Evolutionary conservation across 2,113 vertebrate genomes (phyloP), one percentile per base, ranked within the genome.

Genomic region (Phodopus roborovskii): DNA sequence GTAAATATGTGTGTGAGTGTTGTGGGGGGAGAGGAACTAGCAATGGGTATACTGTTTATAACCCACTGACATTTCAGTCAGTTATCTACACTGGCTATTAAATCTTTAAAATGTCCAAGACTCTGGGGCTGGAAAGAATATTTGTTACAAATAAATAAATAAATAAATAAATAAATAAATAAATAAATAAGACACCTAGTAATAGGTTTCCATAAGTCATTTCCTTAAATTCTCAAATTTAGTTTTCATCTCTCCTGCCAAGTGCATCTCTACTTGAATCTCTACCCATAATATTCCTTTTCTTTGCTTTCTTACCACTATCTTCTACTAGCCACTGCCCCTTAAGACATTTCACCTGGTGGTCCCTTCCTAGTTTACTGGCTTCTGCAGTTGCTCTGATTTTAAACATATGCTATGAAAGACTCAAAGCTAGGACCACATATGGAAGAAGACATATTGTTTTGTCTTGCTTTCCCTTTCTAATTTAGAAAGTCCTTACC

Each of bases 141-240:
- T 77, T 39, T 66, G 2, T 74, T 60, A 95, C 70, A 92, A 22
- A 94, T 92, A 92, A 81, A n/a, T n/a, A n/a, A n/a, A n/a, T n/a
- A n/a, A n/a, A n/a, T n/a, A n/a, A n/a, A n/a, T n/a, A n/a, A n/a
- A n/a, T n/a, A n/a, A n/a, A n/a, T n/a, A n/a, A n/a, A n/a, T n/a
- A n/a, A n/a, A n/a, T n/a, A n/a, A n/a, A n/a, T n/a, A n/a, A 10
- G 28, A 86, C 7, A 39, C 1, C 20, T 79, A 70, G 28, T 78
- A 36, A 56, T 88, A 48, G 45, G 7, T 62, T 84, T 45, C n/a
- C 39, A 58, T 33, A 84, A 39, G 24, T 5, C 7, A 30, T 62
- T 39, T 19, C 9, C 4, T 30, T 30, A 28, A 62, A 62, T 45
- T 22, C 16, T 53, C 50, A 6, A 53, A 8, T 64, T 60, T 45